These are phyloP conservation scores for Corythaeola cristata DNA, from an alignment of 2,113 vertebrate genomes.

Conservation along the genomic window DNA sequence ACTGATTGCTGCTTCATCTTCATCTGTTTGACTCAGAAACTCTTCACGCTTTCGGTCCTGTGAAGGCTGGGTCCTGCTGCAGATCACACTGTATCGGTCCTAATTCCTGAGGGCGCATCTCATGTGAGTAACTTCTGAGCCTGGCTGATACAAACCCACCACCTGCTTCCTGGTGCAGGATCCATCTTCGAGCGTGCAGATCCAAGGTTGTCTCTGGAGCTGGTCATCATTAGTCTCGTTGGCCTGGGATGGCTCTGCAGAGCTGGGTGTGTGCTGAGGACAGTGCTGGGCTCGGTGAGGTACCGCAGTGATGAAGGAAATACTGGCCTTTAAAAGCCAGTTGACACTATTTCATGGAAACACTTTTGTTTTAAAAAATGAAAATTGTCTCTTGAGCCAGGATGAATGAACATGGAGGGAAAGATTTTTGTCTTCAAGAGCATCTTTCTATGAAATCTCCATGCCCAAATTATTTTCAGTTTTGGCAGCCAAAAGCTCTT, in stretches of 20 bases:
- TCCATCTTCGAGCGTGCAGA: too few species aligned
- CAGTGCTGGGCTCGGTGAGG: not conserved
- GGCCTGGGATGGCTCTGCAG: not conserved
- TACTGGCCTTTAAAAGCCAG: not conserved
- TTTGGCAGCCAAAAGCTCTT: not conserved
- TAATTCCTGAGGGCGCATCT: not conserved
- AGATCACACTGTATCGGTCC: not conserved
- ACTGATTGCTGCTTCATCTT: not conserved
- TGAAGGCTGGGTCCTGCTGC: not conserved
- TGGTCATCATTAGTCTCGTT: rapidly evolving
- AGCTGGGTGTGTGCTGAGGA: not conserved
- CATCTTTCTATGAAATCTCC: not conserved
- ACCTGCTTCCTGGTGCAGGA: too few species aligned
- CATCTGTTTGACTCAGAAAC: not conserved
- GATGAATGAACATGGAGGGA: not conserved
- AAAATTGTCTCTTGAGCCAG: not conserved
- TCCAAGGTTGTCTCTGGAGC: not conserved
- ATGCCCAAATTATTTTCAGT: not conserved
- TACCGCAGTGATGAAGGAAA: not conserved
- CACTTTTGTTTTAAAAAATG: not conserved
- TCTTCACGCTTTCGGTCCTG: not conserved
- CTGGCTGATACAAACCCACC: not conserved
- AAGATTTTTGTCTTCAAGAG: not conserved
- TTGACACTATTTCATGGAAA: not conserved
- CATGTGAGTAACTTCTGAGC: not conserved